Evolutionary conservation across 1,140 invertebrate species (phyloP).

Genomic region (Samia ricini): DNA sequence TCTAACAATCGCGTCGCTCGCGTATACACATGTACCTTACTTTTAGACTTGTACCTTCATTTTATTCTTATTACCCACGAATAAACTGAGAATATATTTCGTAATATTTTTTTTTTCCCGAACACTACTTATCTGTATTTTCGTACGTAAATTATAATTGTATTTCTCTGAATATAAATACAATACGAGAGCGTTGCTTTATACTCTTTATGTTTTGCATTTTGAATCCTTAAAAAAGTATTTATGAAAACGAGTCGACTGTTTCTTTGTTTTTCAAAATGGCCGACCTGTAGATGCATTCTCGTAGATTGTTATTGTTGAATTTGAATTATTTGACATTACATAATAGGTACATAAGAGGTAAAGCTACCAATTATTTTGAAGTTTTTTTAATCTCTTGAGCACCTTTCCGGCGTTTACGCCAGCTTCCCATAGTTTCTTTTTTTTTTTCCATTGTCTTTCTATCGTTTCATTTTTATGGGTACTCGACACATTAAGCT

Average conservation of each 20-base stretch:
- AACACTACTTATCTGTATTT: conserved; percentile 45
- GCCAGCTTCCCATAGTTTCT: too few species aligned
- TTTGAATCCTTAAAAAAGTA: too few species aligned
- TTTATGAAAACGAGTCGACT: too few species aligned
- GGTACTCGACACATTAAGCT: too few species aligned
- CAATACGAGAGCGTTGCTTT: conserved; percentile 19
- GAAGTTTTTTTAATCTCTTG: too few species aligned
- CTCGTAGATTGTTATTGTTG: too few species aligned
- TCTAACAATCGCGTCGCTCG: conserved; percentile 24
- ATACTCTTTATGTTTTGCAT: conserved; percentile 15
- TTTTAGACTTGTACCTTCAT: not conserved
- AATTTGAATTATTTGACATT: too few species aligned
- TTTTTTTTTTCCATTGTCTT: too few species aligned
- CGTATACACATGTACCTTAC: conserved; percentile 35
- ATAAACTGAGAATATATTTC: conserved; percentile 44
- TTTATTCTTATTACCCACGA: conserved; percentile 42
- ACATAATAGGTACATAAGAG: too few species aligned
- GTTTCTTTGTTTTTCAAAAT: conserved; percentile 22
- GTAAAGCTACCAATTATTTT: too few species aligned
- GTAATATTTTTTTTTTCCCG: conserved; percentile 25
- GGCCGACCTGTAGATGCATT: not conserved
- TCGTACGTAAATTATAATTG: conserved; percentile 28
- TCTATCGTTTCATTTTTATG: too few species aligned
- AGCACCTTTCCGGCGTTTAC: too few species aligned
- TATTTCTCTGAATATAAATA: conserved; percentile 8